Evolutionary conservation across 1,140 invertebrate genomes (phyloP).

Genomic region (Diorhabda sublineata): DNA sequence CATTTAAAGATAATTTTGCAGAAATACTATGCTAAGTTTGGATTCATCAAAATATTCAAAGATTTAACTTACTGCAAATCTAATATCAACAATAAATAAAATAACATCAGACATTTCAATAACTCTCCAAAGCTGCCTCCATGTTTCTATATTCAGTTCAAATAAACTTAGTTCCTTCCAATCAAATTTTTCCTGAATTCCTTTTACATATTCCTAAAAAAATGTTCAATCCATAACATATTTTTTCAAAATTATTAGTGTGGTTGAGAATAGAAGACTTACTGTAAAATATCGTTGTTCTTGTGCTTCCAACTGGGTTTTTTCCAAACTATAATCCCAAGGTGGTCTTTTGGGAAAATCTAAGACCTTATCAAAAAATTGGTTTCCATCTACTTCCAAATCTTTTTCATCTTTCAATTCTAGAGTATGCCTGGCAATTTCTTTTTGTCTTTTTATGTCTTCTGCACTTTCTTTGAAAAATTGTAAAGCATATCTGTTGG

Average conservation of each 20-base stretch:
- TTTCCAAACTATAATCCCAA: conserved; percentile 72
- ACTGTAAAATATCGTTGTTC: conserved; percentile 76
- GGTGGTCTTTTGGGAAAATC: conserved; percentile 78
- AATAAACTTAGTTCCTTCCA: conserved; percentile 43
- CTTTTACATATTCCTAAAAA: conserved; percentile 40
- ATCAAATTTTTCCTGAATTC: conserved; percentile 34
- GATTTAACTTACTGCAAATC: conserved; percentile 37
- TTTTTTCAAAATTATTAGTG: conserved; percentile 8
- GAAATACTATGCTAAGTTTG: too few species aligned
- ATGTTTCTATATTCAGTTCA: conserved; percentile 97
- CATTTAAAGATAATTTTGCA: too few species aligned
- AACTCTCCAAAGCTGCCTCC: conserved; percentile 98
- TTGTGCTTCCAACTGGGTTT: conserved; percentile 65
- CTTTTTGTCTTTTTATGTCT: conserved; percentile 62
- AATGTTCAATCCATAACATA: background rate
- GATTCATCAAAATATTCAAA: too few species aligned
- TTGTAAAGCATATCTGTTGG: conserved; percentile 67
- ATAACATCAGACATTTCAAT: conserved; percentile 94
- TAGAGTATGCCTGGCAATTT: conserved; percentile 58
- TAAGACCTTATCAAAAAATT: conserved; percentile 68
- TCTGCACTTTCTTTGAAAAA: conserved; percentile 69
- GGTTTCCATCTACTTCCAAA: conserved; percentile 65
- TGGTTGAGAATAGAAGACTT: conserved; percentile 28
- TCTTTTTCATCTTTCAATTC: conserved; percentile 53
- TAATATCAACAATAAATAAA: conserved; percentile 87